Conservation (phyloP, 2,797 vertebrate species). For the Pterois miles region DNA sequence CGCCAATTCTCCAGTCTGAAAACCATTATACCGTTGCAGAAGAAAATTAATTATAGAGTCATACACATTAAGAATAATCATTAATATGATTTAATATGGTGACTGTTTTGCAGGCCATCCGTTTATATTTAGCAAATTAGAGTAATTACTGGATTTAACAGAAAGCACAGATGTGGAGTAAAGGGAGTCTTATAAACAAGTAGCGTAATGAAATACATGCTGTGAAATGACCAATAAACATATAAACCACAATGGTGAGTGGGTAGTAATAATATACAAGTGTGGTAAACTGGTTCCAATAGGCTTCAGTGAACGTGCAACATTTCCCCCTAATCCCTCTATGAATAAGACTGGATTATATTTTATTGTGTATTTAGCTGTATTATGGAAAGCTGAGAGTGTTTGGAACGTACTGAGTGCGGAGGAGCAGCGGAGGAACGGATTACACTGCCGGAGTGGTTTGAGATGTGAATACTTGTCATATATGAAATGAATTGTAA, state of each 20-base stretch:
- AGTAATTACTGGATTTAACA: not conserved
- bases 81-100: no score
- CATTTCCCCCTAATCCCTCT: constrained; percentile 22
- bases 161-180: not conserved
- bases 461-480: not conserved
- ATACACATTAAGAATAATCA: no score
- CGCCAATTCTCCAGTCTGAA: no score
- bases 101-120: no score
- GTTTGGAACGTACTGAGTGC: not conserved
- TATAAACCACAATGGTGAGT: not conserved
- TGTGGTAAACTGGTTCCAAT: not conserved
- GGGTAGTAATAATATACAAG: not conserved
- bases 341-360: constrained; percentile 22
- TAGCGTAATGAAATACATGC: not conserved
- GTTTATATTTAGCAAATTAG: no score
- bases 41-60: no score
- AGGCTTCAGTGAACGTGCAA: constrained; percentile 1
- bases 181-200: not conserved
- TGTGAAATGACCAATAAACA: not conserved
- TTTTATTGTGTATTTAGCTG: constrained; percentile 4
- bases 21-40: no score
- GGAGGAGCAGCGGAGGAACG: not conserved
- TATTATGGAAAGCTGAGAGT: constrained; percentile 10
- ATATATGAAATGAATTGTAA: not conserved
- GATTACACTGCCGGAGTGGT: not conserved